These are phyloP conservation scores for Hermaeophaga mercurialis DNA, from an alignment of 2,888 invertebrate species.

Conservation along the genomic window DNA sequence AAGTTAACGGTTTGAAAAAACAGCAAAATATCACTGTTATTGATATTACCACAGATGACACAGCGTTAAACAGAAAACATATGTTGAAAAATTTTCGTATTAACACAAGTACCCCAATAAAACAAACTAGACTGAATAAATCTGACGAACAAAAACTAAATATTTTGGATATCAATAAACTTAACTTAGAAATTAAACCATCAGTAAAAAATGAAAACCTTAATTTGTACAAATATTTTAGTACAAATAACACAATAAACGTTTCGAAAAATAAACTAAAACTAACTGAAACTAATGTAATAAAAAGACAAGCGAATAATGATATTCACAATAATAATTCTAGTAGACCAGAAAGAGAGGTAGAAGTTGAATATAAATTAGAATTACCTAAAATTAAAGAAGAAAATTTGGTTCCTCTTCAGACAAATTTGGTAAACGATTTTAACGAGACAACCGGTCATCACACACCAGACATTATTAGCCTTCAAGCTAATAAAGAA, in stretches of 20 bases:
- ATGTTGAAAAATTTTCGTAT: background rate
- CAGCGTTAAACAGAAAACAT: background rate
- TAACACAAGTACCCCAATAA: background rate
- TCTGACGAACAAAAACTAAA: too few species aligned
- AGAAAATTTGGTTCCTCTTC: too few species aligned
- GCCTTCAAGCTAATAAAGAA: background rate
- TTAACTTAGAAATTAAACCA: background rate
- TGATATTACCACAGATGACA: constrained; percentile 6
- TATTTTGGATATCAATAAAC: too few species aligned
- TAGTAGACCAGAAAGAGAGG: too few species aligned
- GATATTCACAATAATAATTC: too few species aligned
- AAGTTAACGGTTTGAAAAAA: background rate
- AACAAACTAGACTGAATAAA: too few species aligned
- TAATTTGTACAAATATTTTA: too few species aligned
- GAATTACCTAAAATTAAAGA: too few species aligned
- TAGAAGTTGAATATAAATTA: too few species aligned
- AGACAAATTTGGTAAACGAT: background rate
- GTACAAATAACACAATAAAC: too few species aligned
- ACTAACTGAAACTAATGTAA: background rate
- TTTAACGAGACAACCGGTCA: background rate
- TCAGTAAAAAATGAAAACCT: background rate
- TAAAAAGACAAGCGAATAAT: background rate
- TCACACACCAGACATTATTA: too few species aligned
- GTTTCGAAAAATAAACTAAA: background rate
- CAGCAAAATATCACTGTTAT: constrained; percentile 2